Conservation (phyloP, 1,140 invertebrate genomes). For the Drosophila sechellia region DNA sequence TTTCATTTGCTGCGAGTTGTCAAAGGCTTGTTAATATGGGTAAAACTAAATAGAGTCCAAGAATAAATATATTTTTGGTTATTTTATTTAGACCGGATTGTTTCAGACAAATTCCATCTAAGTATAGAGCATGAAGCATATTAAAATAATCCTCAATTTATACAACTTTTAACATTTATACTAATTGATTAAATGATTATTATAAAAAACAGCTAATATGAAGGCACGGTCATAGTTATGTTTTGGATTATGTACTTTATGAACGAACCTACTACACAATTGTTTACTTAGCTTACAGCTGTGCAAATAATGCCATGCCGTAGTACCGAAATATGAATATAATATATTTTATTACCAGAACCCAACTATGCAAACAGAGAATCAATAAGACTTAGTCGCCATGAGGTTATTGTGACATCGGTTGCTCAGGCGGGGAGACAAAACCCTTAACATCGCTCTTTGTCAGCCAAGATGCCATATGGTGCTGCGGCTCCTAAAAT, state of each 20-base stretch:
- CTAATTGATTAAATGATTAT: too few species aligned
- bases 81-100: neutral
- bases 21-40: slow-evolving; percentile 24
- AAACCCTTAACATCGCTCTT: slow-evolving; percentile 33
- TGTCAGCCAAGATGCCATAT: slow-evolving; percentile 58
- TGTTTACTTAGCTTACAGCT: neutral
- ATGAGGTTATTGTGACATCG: slow-evolving; percentile 26
- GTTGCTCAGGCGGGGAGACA: neutral
- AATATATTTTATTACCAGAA: slow-evolving; percentile 15
- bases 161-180: too few species aligned
- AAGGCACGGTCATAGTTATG: neutral
- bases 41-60: neutral
- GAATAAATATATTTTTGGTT: slow-evolving; percentile 8
- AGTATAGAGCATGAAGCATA: too few species aligned
- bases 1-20: slow-evolving; percentile 46
- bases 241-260: neutral
- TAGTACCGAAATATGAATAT: slow-evolving; percentile 10
- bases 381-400: slow-evolving; percentile 18
- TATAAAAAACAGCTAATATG: too few species aligned
- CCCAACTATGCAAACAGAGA: slow-evolving; percentile 19
- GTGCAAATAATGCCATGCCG: neutral
- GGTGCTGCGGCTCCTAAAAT: slow-evolving; percentile 31
- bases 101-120: neutral
- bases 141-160: too few species aligned
- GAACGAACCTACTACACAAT: neutral